phyloP scores from a whole-genome alignment of 2,797 vertebrate genomes.

The Mycteria americana region DNA sequence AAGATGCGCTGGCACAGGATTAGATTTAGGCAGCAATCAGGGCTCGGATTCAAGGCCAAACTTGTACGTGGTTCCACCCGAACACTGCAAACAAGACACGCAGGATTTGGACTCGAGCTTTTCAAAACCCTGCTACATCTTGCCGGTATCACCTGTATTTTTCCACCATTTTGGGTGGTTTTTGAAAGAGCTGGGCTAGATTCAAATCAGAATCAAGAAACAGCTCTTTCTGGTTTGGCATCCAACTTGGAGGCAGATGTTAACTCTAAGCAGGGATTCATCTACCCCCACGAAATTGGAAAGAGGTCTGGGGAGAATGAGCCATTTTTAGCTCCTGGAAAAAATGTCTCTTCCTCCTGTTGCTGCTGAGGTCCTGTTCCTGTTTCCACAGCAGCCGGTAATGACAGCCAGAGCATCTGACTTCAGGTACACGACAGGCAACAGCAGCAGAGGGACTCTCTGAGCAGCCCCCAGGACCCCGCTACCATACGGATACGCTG shows the following conservation, averaged over 20 bases:
- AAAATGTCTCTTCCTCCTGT: conserved; percentile 24
- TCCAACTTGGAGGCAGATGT: conserved; percentile 21
- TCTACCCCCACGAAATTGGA: neutral
- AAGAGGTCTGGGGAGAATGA: conserved; percentile 12
- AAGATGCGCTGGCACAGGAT: neutral
- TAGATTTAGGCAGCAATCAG: neutral
- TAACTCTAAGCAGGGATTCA: neutral
- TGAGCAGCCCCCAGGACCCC: neutral
- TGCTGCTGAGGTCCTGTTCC: conserved; percentile 23
- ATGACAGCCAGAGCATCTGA: neutral
- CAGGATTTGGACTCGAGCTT: neutral
- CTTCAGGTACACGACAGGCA: neutral
- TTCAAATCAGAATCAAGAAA: neutral
- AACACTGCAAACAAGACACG: fast-evolving
- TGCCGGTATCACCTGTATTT: neutral
- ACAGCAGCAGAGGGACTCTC: neutral
- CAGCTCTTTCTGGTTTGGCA: neutral
- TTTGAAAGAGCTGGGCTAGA: neutral
- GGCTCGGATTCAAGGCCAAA: neutral
- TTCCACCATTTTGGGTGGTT: neutral
- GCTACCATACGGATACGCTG: fast-evolving
- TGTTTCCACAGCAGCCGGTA: conserved; percentile 38
- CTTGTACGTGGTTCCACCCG: neutral
- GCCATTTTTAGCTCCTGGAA: conserved; percentile 26
- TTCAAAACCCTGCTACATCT: neutral